Evolutionary conservation across 2,113 vertebrate genomes (phyloP).

Genomic region (Sinocyclocheilus maitianheensis): DNA sequence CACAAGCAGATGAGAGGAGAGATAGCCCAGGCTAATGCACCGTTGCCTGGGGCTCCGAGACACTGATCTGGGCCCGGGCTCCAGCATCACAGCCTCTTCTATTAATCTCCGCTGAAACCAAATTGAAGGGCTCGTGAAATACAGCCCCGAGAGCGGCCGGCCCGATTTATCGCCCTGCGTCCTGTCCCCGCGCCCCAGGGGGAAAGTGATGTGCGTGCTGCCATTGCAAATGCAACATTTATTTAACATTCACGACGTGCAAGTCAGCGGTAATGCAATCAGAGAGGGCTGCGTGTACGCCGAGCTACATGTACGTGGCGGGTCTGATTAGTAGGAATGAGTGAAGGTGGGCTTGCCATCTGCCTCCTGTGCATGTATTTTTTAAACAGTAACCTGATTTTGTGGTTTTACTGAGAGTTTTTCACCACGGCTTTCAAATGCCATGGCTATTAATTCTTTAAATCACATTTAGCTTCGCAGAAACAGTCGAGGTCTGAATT

Average conservation of each 20-base stretch:
- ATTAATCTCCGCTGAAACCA: constrained; percentile 94
- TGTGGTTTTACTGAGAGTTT: not conserved
- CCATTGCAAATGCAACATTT: constrained; percentile 63
- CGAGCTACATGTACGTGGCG: not conserved
- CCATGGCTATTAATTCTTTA: constrained; percentile 41
- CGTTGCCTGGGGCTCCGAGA: constrained; percentile 60
- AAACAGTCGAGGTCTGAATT: constrained; percentile 8
- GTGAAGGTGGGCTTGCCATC: constrained; percentile 35
- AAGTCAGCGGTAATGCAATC: constrained; percentile 48
- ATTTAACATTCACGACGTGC: constrained; percentile 56
- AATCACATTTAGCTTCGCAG: constrained; percentile 15
- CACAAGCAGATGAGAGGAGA: constrained; percentile 76
- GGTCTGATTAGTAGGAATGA: constrained; percentile 32
- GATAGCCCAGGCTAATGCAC: constrained; percentile 72
- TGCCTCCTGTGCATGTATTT: constrained; percentile 19
- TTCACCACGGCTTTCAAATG: constrained; percentile 40
- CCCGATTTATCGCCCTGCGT: constrained; percentile 55
- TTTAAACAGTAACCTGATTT: constrained; percentile 41
- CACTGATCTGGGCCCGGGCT: constrained; percentile 76
- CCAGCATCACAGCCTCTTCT: constrained; percentile 81
- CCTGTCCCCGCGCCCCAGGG: constrained; percentile 47
- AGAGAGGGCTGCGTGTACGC: not conserved
- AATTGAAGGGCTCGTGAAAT: constrained; percentile 76
- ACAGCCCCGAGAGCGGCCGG: constrained; percentile 62
- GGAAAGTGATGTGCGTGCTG: constrained; percentile 50